Conservation (phyloP, 2,888 invertebrate genomes). For the Nemurella pictetii region DNA sequence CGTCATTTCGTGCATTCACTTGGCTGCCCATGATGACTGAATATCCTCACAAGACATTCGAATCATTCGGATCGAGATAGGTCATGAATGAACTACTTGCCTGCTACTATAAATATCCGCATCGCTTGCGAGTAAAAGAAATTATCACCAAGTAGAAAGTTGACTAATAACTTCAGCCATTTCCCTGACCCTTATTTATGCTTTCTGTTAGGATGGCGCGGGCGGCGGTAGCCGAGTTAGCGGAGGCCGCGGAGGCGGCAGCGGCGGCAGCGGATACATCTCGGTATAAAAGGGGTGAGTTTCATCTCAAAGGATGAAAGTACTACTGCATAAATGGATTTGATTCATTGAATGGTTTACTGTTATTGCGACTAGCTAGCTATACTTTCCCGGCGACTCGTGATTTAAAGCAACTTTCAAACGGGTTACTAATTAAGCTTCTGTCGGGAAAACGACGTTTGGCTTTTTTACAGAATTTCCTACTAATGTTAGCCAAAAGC, state of each 20-base stretch:
- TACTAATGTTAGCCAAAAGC: slow-evolving; percentile 36
- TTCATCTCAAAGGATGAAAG: slow-evolving; percentile 35
- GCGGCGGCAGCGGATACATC: slow-evolving; percentile 8
- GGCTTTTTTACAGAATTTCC: slow-evolving; percentile 50
- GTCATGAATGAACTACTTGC: slow-evolving; percentile 27
- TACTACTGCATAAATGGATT: slow-evolving; percentile 36
- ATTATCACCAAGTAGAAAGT: slow-evolving; percentile 26
- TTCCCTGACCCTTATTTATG: slow-evolving; percentile 29
- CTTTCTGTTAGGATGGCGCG: slow-evolving; percentile 1
- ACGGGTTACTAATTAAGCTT: slow-evolving; percentile 57
- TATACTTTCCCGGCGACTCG: slow-evolving; percentile 45
- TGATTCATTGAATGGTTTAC: slow-evolving; percentile 39
- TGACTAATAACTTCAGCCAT: slow-evolving; percentile 30
- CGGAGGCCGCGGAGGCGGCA: too few relatives aligned
- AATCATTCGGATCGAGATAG: slow-evolving; percentile 26
- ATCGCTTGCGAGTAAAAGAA: slow-evolving; percentile 19
- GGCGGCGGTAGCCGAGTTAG: neutral
- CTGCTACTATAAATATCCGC: neutral
- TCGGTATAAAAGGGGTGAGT: slow-evolving; percentile 30
- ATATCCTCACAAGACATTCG: slow-evolving; percentile 21
- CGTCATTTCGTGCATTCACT: slow-evolving; percentile 20
- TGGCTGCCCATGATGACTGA: neutral
- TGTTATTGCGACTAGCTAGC: slow-evolving; percentile 31
- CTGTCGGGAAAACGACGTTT: slow-evolving; percentile 56
- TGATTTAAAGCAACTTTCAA: slow-evolving; percentile 53